Evolutionary conservation across 2,888 invertebrate genomes (phyloP).

Genomic region (Zele albiditarsus): DNA sequence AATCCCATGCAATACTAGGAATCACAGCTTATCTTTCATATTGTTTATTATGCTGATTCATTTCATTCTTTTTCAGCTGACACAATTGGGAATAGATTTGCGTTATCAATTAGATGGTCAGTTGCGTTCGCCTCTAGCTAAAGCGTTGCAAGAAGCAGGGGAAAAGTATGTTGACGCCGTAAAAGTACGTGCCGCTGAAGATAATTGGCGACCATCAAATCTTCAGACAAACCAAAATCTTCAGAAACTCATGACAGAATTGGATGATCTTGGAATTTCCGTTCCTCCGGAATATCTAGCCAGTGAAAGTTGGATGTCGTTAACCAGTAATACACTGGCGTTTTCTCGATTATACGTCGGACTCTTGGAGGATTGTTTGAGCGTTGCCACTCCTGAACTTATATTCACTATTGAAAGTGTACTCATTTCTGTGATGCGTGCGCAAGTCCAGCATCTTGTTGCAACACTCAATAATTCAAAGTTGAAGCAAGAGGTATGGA

Average conservation of each 20-base stretch:
- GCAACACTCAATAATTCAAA: slow-evolving; percentile 75
- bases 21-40: too few species aligned
- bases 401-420: slow-evolving; percentile 83
- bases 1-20: too few species aligned
- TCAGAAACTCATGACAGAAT: slow-evolving; percentile 61
- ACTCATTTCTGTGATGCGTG: slow-evolving; percentile 82
- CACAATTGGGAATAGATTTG: slow-evolving; percentile 86
- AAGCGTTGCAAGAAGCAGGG: slow-evolving; percentile 84
- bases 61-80: slow-evolving; percentile 73
- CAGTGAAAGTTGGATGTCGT: slow-evolving; percentile 82
- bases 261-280: slow-evolving; percentile 66
- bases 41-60: too few species aligned
- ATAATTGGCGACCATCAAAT: slow-evolving; percentile 89
- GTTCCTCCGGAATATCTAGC: slow-evolving; percentile 60
- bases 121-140: slow-evolving; percentile 83
- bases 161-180: slow-evolving; percentile 89
- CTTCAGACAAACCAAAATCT: slow-evolving; percentile 78
- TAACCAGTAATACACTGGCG: slow-evolving; percentile 86
- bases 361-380: slow-evolving; percentile 84
- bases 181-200: slow-evolving; percentile 84
- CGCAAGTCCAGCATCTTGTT: slow-evolving; percentile 81
- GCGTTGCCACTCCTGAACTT: slow-evolving; percentile 83
- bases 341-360: slow-evolving; percentile 85
- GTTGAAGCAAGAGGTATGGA: slow-evolving; percentile 75
- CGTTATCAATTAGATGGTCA: slow-evolving; percentile 93